Evolutionary conservation across 2,113 vertebrate genomes (phyloP), one percentile per base, ranked within the genome.

Genomic region (Neogale vison): DNA sequence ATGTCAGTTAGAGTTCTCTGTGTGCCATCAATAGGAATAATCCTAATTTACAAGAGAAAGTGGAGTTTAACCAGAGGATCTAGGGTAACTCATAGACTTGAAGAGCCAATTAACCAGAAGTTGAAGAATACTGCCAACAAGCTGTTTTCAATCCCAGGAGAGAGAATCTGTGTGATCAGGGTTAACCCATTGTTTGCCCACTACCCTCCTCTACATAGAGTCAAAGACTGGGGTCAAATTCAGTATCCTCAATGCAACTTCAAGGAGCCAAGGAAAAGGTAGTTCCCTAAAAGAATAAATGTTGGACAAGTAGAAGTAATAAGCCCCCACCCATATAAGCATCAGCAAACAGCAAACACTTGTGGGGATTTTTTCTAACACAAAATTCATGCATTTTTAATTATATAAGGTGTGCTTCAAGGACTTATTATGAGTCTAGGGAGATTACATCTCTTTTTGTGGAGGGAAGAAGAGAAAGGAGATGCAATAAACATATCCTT

Each of bases 381-480:
- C 14, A 52, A 50, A 76, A 61, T 18, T 81, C 63, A 74, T 74
- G 13, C 59, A 45, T 82, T 71, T 85, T 92, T 92, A 31, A 82
- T 71, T 42, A 65, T 3, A 52, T 24, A 93, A 55, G 95, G n/a
- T 89, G 17, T 80, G 11, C 52, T 63, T 13, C 34, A 36, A 81
- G 82, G 86, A 67, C 77, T 79, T 71, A 23, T 9, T 13, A 63
- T 57, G 52, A 90, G 31, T 85, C 42, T 59, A 50, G 42, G 88
- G 11, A 63, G 20, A 55, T 23, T 36, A 42, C 26, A 36, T 93
- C 63, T 76, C 45, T 24, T 47, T 81, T 52, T 57, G 50, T 36
- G 36, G 77, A 90, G 6, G 50, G 50, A 36, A 67, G 20, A 92
- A 8, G n/a, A 20, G 93, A 96, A 96, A 18, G 72, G 55, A 84